phyloP scores from a whole-genome alignment of 2,888 invertebrate species.

The Metellina segmentata region DNA sequence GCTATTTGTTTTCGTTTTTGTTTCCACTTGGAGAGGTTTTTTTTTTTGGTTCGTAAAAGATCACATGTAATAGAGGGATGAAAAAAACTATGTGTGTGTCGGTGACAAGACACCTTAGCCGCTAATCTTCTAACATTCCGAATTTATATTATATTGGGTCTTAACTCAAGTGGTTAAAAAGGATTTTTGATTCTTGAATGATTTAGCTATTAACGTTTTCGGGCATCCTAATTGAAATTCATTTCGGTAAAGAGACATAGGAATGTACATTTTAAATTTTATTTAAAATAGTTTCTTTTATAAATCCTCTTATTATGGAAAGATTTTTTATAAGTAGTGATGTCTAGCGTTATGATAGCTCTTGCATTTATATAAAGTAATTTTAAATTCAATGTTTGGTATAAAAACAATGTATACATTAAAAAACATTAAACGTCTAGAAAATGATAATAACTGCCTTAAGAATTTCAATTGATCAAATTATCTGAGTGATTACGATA shows the following conservation, averaged over 20 bases:
- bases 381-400: too few relatives aligned
- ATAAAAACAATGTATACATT: too few relatives aligned
- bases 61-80: not conserved
- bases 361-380: too few relatives aligned
- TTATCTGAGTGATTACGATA: too few relatives aligned
- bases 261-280: too few relatives aligned
- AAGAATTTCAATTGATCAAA: too few relatives aligned
- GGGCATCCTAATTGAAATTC: not conserved
- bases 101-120: slow-evolving; percentile 5
- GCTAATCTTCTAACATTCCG: not conserved
- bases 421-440: too few relatives aligned
- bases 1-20: not conserved
- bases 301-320: too few relatives aligned
- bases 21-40: not conserved
- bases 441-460: too few relatives aligned
- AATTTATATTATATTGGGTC: not conserved
- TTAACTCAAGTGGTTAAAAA: not conserved
- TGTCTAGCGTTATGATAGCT: too few relatives aligned
- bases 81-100: not conserved
- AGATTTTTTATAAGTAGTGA: too few relatives aligned
- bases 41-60: not conserved
- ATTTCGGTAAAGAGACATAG: not conserved
- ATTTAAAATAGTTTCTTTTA: too few relatives aligned
- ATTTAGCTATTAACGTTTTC: not conserved
- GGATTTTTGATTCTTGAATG: not conserved